These are phyloP conservation scores for Idaea aversata DNA, from an alignment of 2,888 invertebrate genomes.

Conservation along the genomic window DNA sequence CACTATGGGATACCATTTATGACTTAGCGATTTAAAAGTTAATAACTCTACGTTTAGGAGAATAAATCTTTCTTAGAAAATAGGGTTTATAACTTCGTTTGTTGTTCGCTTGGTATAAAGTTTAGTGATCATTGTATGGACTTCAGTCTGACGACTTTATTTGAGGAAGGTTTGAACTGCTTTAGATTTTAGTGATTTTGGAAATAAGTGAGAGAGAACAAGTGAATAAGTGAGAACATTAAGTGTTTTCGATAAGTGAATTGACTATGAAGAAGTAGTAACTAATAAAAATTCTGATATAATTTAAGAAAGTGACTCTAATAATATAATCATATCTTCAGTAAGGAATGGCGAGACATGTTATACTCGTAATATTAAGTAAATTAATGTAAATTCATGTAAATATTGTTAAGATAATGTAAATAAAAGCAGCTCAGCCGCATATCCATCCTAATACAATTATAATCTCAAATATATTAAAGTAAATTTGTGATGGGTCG, in stretches of 20 bases:
- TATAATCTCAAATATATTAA: constrained; percentile 41
- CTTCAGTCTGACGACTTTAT: neutral
- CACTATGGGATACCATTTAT: neutral
- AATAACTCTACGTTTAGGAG: neutral
- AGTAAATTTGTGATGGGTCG: constrained; percentile 27
- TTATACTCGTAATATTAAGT: constrained; percentile 32
- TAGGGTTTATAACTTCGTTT: constrained; percentile 16
- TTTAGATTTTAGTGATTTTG: constrained; percentile 5
- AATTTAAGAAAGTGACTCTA: neutral
- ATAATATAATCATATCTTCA: constrained; percentile 39
- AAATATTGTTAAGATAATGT: constrained; percentile 47
- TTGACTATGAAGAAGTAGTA: neutral
- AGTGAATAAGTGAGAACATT: neutral
- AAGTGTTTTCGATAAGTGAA: neutral
- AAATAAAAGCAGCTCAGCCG: constrained; percentile 64
- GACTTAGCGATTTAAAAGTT: constrained; percentile 6
- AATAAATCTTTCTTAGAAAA: constrained; percentile 10
- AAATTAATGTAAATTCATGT: constrained; percentile 55
- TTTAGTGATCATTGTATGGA: neutral
- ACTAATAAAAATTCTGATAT: neutral
- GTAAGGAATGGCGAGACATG: constrained; percentile 28
- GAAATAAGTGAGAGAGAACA: constrained; percentile 1
- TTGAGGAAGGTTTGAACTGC: neutral
- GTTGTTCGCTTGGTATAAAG: constrained; percentile 1
- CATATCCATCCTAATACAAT: constrained; percentile 72